Conservation (phyloP, 2,888 invertebrate species). For the Hyalella azteca region DNA sequence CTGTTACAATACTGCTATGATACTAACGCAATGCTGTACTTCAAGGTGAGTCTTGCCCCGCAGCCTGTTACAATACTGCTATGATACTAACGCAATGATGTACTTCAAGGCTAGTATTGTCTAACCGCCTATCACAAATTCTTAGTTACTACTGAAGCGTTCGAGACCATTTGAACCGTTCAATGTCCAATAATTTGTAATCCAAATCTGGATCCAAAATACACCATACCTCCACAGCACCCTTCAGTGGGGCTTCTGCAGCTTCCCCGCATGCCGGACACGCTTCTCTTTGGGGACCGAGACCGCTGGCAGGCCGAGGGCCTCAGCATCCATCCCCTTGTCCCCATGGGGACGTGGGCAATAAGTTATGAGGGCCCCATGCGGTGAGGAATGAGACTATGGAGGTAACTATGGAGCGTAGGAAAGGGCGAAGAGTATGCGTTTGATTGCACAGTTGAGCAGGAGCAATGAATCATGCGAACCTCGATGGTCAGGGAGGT, state of each 20-base stretch:
- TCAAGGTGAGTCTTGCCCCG: background rate
- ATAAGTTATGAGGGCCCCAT: constrained; percentile 74
- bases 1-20: too few species aligned
- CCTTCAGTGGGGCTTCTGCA: constrained; percentile 75
- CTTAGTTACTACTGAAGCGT: background rate
- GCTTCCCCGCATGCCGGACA: constrained; percentile 75
- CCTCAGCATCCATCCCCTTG: constrained; percentile 71
- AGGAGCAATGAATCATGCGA: too few species aligned
- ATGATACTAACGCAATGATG: background rate
- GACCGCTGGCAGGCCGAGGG: constrained; percentile 74
- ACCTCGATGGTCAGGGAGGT: too few species aligned
- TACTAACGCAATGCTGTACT: too few species aligned
- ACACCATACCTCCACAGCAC: constrained; percentile 64
- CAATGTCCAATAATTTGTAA: background rate
- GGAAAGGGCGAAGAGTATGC: background rate
- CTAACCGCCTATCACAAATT: background rate
- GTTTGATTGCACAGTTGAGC: background rate
- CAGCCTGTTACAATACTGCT: background rate
- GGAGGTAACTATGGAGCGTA: background rate
- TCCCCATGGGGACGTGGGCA: constrained; percentile 78
- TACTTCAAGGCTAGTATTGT: background rate
- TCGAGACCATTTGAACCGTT: background rate
- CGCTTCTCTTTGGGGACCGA: constrained; percentile 70
- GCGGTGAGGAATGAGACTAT: constrained; percentile 62
- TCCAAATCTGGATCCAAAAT: constrained; percentile 59